Percentiles rank a stretch among this genome's conserved stretches.
phyloP scores from a whole-genome alignment of 1,140 invertebrate genomes.

The Heterodera schachtii region DNA sequence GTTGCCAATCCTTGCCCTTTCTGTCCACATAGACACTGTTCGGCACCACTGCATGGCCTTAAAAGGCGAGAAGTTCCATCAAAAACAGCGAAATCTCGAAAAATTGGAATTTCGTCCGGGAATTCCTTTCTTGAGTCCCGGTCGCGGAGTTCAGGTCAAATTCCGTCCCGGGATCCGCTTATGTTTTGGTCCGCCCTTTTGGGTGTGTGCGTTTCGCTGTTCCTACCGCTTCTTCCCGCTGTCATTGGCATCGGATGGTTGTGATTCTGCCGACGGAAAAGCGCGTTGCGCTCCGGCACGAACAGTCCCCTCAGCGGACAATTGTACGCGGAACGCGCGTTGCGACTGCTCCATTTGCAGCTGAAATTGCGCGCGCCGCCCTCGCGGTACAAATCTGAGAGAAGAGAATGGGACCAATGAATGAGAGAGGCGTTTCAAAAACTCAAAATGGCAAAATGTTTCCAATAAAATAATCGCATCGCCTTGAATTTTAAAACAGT shows the following conservation, averaged over 20 bases:
- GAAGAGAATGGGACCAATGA: no score
- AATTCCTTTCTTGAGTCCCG: no score
- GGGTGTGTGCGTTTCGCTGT: neutral
- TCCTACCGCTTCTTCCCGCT: neutral
- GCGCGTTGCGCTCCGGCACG: neutral
- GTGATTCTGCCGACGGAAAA: neutral
- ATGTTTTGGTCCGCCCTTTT: no score
- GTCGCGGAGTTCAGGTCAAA: no score
- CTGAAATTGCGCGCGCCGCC: neutral
- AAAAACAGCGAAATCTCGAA: no score
- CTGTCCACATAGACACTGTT: neutral
- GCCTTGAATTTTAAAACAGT: no score
- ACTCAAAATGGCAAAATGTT: no score
- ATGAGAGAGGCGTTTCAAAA: no score
- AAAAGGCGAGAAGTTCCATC: no score
- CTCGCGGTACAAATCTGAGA: neutral
- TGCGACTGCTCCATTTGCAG: slow-evolving; percentile 1
- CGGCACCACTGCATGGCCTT: neutral
- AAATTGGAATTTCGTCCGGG: no score
- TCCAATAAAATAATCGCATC: no score
- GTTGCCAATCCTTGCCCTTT: neutral
- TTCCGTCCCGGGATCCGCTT: no score
- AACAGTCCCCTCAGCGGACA: neutral
- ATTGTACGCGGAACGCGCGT: neutral
- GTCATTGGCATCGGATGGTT: neutral